These are phyloP conservation scores for Cebus imitator DNA, from an alignment of 2,113 vertebrate genomes.

Conservation along the genomic window DNA sequence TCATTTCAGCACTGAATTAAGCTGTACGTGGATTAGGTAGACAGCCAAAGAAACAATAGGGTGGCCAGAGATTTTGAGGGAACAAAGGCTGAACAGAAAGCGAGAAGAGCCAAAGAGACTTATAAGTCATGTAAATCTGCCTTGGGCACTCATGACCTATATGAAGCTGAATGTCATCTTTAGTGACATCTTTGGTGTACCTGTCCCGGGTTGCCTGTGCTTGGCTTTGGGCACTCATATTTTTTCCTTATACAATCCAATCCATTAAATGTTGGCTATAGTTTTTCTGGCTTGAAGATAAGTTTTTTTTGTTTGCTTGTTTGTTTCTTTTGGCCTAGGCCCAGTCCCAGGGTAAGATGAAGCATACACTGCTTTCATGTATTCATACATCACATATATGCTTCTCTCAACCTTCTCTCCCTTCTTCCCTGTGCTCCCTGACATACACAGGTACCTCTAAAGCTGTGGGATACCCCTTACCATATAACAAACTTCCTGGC, in stretches of 20 bases:
- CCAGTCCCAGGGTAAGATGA: not conserved
- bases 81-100: not conserved
- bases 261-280: not conserved
- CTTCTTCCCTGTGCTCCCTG: not conserved
- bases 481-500: conserved; percentile 2
- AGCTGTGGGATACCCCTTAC: not conserved
- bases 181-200: not conserved
- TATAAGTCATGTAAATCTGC: rapidly evolving
- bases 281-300: not conserved
- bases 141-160: not conserved
- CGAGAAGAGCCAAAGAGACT: not conserved
- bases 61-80: not conserved
- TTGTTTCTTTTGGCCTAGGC: not conserved
- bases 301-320: too few relatives aligned
- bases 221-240: conserved; percentile 1
- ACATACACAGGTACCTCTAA: not conserved
- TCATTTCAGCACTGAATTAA: not conserved
- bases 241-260: not conserved
- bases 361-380: not conserved
- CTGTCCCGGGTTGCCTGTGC: not conserved
- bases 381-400: not conserved
- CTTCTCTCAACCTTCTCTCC: not conserved
- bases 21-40: not conserved
- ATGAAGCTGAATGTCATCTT: not conserved
- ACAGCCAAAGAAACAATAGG: not conserved